These are phyloP conservation scores for Dicycla oo DNA, from an alignment of 2,888 invertebrate genomes.

Conservation along the genomic window DNA sequence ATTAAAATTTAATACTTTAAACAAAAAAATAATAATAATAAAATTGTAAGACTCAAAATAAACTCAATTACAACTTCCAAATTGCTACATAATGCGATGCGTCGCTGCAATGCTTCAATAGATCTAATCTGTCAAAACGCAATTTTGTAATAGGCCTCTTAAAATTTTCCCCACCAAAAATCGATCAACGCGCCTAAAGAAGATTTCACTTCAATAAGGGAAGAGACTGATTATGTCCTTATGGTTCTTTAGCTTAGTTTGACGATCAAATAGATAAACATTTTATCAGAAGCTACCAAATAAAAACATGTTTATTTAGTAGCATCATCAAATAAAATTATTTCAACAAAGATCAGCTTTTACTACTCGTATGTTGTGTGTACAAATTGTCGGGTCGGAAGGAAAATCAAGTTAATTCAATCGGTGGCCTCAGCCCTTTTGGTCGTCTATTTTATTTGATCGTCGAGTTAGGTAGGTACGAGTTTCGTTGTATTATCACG, in stretches of 20 bases:
- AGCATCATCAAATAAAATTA: constrained; percentile 25
- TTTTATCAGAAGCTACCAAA: not conserved
- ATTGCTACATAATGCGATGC: too few relatives aligned
- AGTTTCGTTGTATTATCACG: constrained; percentile 15
- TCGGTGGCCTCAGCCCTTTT: constrained; percentile 32
- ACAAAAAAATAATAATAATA: too few relatives aligned
- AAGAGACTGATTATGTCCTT: not conserved
- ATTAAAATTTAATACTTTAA: too few relatives aligned
- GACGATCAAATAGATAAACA: too few relatives aligned
- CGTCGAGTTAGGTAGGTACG: constrained; percentile 29
- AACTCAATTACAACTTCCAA: too few relatives aligned
- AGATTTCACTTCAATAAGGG: too few relatives aligned
- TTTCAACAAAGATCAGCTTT: constrained; percentile 8
- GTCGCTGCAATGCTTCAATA: too few relatives aligned
- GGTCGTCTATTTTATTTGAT: constrained; percentile 55
- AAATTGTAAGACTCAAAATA: too few relatives aligned
- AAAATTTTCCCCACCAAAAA: too few relatives aligned
- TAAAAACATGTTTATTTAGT: not conserved
- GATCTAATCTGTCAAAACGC: too few relatives aligned
- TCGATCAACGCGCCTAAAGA: too few relatives aligned
- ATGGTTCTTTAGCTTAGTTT: not conserved
- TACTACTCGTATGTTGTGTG: constrained; percentile 10
- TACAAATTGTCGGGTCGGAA: constrained; percentile 59
- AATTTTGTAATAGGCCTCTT: too few relatives aligned
- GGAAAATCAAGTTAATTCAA: constrained; percentile 54